phyloP scores from a whole-genome alignment of 2,888 invertebrate genomes.

The Pimpla rufipes region DNA sequence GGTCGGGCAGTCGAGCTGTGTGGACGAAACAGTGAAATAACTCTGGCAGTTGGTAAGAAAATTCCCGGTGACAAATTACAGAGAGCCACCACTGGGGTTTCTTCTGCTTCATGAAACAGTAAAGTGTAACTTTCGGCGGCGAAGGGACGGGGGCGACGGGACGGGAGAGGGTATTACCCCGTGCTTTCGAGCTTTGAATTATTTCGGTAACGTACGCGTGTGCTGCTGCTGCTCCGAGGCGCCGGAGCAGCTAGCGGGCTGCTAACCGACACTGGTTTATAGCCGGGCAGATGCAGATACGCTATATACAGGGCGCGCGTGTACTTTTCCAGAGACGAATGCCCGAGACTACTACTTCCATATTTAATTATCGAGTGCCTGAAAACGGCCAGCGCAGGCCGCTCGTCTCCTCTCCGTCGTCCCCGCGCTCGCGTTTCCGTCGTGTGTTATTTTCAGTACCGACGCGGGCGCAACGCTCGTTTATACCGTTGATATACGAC shows the following conservation, averaged over 20 bases:
- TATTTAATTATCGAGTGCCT: conserved; percentile 69
- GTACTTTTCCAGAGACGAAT: conserved; percentile 61
- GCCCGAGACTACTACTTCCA: conserved; percentile 50
- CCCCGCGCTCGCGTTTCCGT: conserved; percentile 55
- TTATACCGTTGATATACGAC: conserved; percentile 5
- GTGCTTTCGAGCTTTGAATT: conserved; percentile 65
- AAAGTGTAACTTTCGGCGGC: conserved; percentile 61
- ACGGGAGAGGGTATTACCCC: conserved; percentile 31
- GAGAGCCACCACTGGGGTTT: conserved; percentile 11
- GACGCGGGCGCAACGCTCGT: conserved; percentile 35
- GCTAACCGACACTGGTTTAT: conserved; percentile 62
- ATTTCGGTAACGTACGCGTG: conserved; percentile 63
- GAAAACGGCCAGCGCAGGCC: conserved; percentile 52
- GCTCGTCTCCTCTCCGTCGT: conserved; percentile 15
- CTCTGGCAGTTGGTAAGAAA: conserved; percentile 22
- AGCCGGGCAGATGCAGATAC: conserved; percentile 68
- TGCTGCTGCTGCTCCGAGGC: conserved; percentile 31
- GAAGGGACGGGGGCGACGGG: conserved; percentile 36
- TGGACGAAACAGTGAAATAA: background rate
- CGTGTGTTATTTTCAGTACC: conserved; percentile 59
- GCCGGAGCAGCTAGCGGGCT: conserved; percentile 27
- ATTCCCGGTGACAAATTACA: background rate
- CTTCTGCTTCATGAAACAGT: conserved; percentile 47
- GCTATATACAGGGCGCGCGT: conserved; percentile 28
- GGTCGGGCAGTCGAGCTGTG: too few species aligned